A percentile compares a stretch with the other conserved stretches of the same genome.
Conservation (phyloP, 2,113 vertebrate species). For the Notiomystis cincta region DNA sequence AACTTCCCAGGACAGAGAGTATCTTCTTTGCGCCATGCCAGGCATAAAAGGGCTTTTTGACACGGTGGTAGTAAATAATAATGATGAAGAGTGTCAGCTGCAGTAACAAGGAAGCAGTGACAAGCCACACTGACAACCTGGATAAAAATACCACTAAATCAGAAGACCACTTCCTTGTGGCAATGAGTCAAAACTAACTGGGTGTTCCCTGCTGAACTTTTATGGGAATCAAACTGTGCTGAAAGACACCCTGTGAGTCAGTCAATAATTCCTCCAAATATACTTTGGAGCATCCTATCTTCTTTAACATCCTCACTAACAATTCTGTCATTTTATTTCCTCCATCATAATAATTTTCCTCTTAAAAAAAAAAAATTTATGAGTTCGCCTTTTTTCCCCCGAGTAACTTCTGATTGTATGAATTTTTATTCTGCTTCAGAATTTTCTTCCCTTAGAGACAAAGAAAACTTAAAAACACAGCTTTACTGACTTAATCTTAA, state of each 20-base stretch:
- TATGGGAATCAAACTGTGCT: neutral
- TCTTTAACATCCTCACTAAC: neutral
- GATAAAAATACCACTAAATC: neutral
- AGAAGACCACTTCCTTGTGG: neutral
- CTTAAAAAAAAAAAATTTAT: neutral
- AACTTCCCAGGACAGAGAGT: neutral
- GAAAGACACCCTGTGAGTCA: neutral
- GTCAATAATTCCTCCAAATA: neutral
- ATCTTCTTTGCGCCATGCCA: neutral
- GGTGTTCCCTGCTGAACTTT: neutral
- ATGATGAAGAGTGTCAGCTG: neutral
- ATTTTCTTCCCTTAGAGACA: neutral
- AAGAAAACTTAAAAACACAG: neutral
- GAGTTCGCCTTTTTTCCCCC: neutral
- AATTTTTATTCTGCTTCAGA: neutral
- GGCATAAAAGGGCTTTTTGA: neutral
- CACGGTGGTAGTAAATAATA: neutral
- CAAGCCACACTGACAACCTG: neutral
- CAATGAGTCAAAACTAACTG: neutral
- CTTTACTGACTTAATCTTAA: neutral
- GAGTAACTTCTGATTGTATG: neutral
- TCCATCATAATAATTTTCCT: neutral
- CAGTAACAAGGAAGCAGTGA: neutral
- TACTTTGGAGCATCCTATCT: neutral
- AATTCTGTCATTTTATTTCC: neutral